phyloP scores from a whole-genome alignment of 2,113 vertebrate genomes.

The Pterocles burchelli region DNA sequence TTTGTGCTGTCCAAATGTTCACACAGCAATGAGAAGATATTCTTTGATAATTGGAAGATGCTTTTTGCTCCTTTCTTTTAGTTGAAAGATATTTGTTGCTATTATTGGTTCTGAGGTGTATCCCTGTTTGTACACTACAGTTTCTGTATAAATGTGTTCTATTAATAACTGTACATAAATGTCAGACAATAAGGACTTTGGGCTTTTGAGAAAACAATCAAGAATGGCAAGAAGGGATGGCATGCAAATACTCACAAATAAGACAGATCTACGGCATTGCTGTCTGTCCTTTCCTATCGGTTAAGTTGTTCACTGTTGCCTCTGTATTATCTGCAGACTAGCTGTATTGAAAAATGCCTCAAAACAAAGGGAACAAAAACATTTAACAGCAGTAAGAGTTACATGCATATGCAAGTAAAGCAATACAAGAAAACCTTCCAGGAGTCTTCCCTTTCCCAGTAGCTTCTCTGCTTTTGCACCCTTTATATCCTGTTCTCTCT shows the following conservation, averaged over 20 bases:
- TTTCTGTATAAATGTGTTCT: neutral
- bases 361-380: neutral
- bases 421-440: neutral
- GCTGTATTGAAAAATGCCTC: neutral
- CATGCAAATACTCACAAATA: neutral
- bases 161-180: neutral
- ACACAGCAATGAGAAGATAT: neutral
- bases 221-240: neutral
- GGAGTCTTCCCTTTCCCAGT: neutral
- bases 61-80: neutral
- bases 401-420: accelerated
- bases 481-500: neutral
- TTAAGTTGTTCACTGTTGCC: neutral
- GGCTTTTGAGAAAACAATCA: neutral
- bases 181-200: neutral
- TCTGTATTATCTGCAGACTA: neutral
- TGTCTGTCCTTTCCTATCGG: neutral
- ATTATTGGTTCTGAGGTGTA: neutral
- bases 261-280: neutral
- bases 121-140: neutral
- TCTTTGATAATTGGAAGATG: neutral
- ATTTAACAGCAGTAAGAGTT: neutral
- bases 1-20: neutral
- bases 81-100: neutral
- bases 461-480: neutral